phyloP scores from a whole-genome alignment of 2,888 invertebrate species.

The Ischnura elegans region DNA sequence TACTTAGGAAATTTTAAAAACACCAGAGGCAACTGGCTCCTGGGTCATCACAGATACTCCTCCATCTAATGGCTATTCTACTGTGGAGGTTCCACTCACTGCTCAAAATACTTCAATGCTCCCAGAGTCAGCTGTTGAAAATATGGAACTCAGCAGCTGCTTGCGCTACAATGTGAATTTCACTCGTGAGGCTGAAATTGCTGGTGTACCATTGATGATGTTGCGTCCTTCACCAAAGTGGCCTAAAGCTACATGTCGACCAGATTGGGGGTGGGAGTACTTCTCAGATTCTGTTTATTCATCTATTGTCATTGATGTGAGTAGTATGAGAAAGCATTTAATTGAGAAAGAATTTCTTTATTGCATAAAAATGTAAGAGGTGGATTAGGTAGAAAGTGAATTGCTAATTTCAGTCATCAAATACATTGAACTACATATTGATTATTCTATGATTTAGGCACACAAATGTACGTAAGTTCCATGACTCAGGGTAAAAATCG shows the following conservation, averaged over 20 bases:
- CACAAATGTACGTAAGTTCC: no score
- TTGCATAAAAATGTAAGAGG: no score
- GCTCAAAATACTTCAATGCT: neutral
- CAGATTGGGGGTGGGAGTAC: conserved; percentile 88
- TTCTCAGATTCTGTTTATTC: conserved; percentile 85
- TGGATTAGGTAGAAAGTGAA: no score
- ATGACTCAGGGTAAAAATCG: no score
- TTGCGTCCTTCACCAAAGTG: conserved; percentile 80
- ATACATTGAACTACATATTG: no score
- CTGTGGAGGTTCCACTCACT: neutral
- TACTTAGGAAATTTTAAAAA: neutral
- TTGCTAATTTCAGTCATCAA: no score
- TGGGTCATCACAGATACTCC: neutral
- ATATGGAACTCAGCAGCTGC: conserved; percentile 84
- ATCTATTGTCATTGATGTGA: conserved; percentile 91
- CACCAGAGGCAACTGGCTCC: neutral
- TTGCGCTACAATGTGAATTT: conserved; percentile 87
- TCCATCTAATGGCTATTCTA: conserved; percentile 7
- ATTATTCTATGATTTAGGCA: no score
- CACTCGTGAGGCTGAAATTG: conserved; percentile 80
- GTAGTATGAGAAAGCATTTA: conserved; percentile 59
- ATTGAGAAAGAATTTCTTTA: neutral
- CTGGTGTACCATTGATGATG: conserved; percentile 74
- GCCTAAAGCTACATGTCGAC: conserved; percentile 84
- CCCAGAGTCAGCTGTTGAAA: neutral